Evolutionary conservation across 1,140 invertebrate species (phyloP), one percentile per base, ranked within the genome.

Genomic region (Telenomus remus): DNA sequence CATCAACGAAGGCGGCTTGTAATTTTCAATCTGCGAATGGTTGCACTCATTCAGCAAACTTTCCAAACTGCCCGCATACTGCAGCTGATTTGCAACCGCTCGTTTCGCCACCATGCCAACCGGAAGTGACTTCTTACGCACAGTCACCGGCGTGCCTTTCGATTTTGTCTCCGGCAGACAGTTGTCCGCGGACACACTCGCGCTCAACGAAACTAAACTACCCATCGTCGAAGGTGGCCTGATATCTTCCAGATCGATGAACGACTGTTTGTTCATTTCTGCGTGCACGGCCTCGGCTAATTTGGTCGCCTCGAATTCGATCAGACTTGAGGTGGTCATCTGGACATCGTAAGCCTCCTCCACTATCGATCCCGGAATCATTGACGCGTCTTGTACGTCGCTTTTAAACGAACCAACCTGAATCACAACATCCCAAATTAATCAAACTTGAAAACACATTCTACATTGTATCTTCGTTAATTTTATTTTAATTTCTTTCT

Each of bases 1-100:
- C 91, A 96, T 92, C 70, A 93, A 90, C 0, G 94, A 94, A 0
- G 95, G 95, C 11, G 95, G 94, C 78, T 94, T 94, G 0, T 95
- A 91, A 70, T 94, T 94, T 14, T 96, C 95, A 44, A 96, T 81
- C 74, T 94, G 91, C 43, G 91, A 91, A 57, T 88, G 90, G 59
- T 88, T 91, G 15, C 87, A 89, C 48, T 89, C 87, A 68, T 89
- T 89, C 50, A 91, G 83, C 4, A 92, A 78, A 83, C 91, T 91
- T 76, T 92, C 92, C 0, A 91, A 88, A 73, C 91, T 92, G 1
- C 89, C 90, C 11, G 89, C 89, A 47, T 89, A 85, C 35, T 89
- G 85, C 80, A 90, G 89, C 3, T 82, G 80, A 54, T 91, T 90
- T 34, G 88, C 91, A 0, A 94, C 82, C 0, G 93, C 93, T 59